A percentile compares a stretch with the other conserved stretches of the same genome.
Evolutionary conservation across 2,888 invertebrate species (phyloP).

Genomic region (Tenodera sinensis): DNA sequence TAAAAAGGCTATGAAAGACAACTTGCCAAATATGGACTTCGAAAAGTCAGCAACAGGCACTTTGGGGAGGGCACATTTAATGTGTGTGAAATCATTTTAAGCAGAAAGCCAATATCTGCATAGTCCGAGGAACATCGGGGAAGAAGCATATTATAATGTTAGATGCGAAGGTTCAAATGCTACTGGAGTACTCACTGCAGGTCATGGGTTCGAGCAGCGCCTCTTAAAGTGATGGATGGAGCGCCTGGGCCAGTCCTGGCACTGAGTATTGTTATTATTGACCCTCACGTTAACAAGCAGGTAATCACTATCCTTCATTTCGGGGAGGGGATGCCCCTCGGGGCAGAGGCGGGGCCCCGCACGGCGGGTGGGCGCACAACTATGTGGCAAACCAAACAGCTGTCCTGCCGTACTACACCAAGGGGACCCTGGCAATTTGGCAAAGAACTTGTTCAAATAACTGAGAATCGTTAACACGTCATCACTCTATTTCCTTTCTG

Average conservation of each 20-base stretch:
- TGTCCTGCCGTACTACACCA: conserved; percentile 3
- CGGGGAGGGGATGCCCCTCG: conserved; percentile 1
- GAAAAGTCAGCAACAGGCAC: too few species aligned
- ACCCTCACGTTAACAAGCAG: conserved; percentile 27
- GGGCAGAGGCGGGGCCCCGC: conserved; percentile 24
- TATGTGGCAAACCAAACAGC: conserved; percentile 28
- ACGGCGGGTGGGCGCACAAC: conserved; percentile 28
- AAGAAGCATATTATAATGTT: too few species aligned
- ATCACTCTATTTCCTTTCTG: neutral
- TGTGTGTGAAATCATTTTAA: too few species aligned
- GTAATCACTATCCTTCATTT: conserved; percentile 33
- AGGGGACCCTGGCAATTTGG: neutral
- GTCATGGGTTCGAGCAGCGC: neutral
- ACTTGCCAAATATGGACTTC: too few species aligned
- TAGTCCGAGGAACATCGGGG: too few species aligned
- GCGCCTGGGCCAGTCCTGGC: conserved; percentile 24
- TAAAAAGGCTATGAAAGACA: too few species aligned
- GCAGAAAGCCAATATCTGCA: too few species aligned
- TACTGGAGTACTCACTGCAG: neutral
- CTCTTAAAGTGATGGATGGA: conserved; percentile 15
- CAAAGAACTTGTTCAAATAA: neutral
- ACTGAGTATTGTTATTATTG: conserved; percentile 30
- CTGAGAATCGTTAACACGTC: neutral
- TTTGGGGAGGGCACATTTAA: too few species aligned
- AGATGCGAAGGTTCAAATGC: neutral